Percentiles rank a stretch among this genome's conserved stretches.
These are phyloP conservation scores for Galerucella calmariensis DNA, from an alignment of 2,888 invertebrate species.

Conservation along the genomic window DNA sequence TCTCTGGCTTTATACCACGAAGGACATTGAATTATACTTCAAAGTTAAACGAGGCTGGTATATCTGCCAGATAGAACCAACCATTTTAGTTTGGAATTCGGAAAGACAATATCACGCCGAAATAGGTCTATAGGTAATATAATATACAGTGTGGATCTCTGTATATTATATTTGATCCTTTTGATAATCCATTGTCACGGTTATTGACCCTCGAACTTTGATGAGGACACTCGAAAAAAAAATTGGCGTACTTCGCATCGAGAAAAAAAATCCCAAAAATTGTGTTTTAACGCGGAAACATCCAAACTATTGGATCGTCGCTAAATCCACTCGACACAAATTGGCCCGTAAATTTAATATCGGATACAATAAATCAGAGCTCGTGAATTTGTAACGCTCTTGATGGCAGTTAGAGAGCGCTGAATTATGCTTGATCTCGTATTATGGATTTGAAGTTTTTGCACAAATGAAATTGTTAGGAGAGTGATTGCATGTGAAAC, in stretches of 20 bases:
- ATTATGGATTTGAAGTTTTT: slow-evolving; percentile 62
- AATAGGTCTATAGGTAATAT: no score
- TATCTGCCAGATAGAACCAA: no score
- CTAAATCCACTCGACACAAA: slow-evolving; percentile 65
- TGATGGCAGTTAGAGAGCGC: slow-evolving; percentile 33
- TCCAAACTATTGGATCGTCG: slow-evolving; percentile 56
- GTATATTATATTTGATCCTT: no score
- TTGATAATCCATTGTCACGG: neutral
- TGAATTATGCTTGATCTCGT: slow-evolving; percentile 56
- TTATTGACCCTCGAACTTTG: neutral
- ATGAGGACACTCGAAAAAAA: slow-evolving; percentile 5
- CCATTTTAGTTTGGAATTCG: no score
- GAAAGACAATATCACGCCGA: no score
- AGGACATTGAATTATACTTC: no score
- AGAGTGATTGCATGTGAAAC: slow-evolving; percentile 19
- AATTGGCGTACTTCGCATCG: neutral
- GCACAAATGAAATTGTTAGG: slow-evolving; percentile 59
- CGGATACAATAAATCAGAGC: slow-evolving; percentile 62
- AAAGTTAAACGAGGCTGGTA: no score
- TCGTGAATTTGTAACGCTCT: slow-evolving; percentile 59
- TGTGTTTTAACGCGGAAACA: slow-evolving; percentile 39
- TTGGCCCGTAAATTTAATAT: slow-evolving; percentile 65
- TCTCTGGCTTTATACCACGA: no score
- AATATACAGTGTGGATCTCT: no score
- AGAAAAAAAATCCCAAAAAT: slow-evolving; percentile 26